These are phyloP conservation scores for Oplegnathus fasciatus DNA, from an alignment of 2,113 vertebrate genomes.

Conservation along the genomic window DNA sequence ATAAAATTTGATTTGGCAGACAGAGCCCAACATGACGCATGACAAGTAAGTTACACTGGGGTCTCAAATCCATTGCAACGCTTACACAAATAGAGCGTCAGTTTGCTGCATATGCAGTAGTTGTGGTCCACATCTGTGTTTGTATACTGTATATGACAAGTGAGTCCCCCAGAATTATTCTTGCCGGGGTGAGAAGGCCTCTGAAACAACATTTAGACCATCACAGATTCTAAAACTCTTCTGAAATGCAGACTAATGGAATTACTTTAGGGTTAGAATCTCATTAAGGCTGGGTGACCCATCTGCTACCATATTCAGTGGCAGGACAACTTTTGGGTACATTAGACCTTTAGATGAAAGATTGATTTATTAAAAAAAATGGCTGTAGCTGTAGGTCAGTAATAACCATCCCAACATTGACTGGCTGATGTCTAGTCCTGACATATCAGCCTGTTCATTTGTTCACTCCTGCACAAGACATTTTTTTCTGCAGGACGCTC, in stretches of 20 bases:
- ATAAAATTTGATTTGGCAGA: conserved; percentile 81
- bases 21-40: conserved; percentile 73
- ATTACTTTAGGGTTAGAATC: neutral
- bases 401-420: neutral
- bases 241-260: neutral
- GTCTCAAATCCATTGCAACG: conserved; percentile 78
- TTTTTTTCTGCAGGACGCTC: neutral
- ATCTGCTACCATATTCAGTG: neutral
- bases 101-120: conserved; percentile 11
- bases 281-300: conserved; percentile 10
- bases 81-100: conserved; percentile 29
- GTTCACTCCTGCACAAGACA: neutral
- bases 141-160: neutral
- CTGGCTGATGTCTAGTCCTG: neutral
- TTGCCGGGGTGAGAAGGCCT: neutral
- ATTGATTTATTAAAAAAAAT: neutral
- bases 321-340: neutral
- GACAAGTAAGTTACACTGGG: conserved; percentile 74
- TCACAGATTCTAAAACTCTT: conserved; percentile 5
- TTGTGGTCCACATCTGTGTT: conserved; percentile 10
- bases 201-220: neutral
- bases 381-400: neutral
- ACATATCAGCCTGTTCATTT: neutral
- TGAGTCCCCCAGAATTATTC: neutral
- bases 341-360: neutral